Evolutionary conservation across 2,113 vertebrate species (phyloP).

Genomic region (Alligator mississippiensis): DNA sequence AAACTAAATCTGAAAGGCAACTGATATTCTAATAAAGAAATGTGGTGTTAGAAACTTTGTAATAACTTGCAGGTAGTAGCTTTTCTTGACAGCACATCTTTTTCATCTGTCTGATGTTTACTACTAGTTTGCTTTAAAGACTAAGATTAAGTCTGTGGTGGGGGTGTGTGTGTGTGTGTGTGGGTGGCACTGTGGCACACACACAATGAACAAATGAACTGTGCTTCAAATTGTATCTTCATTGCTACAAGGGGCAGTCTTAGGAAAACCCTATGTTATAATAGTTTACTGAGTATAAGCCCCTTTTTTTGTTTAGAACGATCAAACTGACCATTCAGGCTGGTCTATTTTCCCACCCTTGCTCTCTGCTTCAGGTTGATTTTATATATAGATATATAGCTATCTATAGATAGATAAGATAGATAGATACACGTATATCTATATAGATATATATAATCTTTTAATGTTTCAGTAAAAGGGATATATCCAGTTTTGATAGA

Average conservation of each 20-base stretch:
- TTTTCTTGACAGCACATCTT: background rate
- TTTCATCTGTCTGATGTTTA: background rate
- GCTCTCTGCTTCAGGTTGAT: background rate
- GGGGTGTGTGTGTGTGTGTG: background rate
- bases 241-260: background rate
- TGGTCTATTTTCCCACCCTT: background rate
- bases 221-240: background rate
- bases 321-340: background rate
- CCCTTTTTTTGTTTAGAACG: background rate
- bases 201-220: fast-evolving
- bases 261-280: background rate
- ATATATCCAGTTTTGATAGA: background rate
- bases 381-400: background rate
- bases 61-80: background rate
- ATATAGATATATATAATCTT: too few relatives aligned
- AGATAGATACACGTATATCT: too few relatives aligned
- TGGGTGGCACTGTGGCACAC: too few relatives aligned
- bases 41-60: background rate
- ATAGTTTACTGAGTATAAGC: background rate
- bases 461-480: background rate
- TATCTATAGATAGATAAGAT: too few relatives aligned
- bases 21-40: background rate
- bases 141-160: background rate
- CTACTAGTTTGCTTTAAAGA: background rate
- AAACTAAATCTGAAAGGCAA: constrained; percentile 2